Conservation (phyloP, 2,888 invertebrate species). For the Isoperla grammatica region DNA sequence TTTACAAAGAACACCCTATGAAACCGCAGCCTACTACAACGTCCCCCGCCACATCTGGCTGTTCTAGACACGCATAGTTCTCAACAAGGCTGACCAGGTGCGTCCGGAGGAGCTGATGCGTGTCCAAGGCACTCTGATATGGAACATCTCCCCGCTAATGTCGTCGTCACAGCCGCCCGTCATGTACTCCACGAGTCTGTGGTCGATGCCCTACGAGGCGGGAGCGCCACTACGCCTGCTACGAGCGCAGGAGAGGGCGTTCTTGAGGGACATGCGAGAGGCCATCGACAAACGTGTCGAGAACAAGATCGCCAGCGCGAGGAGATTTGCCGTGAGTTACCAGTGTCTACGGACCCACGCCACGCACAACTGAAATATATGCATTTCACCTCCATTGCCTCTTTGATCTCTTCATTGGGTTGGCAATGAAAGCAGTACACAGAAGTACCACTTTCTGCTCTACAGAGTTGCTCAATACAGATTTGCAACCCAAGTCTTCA, state of each 20-base stretch:
- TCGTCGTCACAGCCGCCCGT: constrained; percentile 89
- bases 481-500: too few species aligned
- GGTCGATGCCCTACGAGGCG: constrained; percentile 78
- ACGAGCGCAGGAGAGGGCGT: constrained; percentile 82
- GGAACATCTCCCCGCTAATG: constrained; percentile 96
- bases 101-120: constrained; percentile 89
- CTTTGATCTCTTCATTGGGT: too few species aligned
- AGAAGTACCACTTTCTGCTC: too few species aligned
- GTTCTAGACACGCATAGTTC: constrained; percentile 75
- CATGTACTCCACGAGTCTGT: constrained; percentile 84
- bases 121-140: constrained; percentile 89
- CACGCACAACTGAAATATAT: background rate
- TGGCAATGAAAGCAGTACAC: too few species aligned
- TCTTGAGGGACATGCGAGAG: constrained; percentile 76
- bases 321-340: constrained; percentile 85
- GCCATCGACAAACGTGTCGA: constrained; percentile 86
- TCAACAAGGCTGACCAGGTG: constrained; percentile 92
- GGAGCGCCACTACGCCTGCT: constrained; percentile 77
- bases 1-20: too few species aligned
- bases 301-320: constrained; percentile 89
- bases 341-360: background rate
- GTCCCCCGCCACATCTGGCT: too few species aligned
- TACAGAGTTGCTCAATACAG: too few species aligned
- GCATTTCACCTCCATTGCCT: background rate
- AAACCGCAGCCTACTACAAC: too few species aligned